Base-by-base conservation (phyloP, 1,140 invertebrate species). In the Zaprionus ornatus region DNA sequence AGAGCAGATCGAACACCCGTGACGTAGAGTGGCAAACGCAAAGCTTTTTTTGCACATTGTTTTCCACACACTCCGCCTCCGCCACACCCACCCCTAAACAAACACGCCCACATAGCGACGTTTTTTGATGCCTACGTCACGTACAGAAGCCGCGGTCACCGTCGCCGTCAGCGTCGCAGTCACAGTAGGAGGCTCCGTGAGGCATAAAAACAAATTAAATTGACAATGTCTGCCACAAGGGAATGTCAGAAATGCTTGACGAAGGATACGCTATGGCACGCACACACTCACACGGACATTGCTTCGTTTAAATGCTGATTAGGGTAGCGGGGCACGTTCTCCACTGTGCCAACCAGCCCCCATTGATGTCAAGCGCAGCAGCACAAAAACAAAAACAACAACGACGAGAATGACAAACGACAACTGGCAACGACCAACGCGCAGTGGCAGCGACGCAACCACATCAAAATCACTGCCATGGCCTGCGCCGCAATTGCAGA, bases 391-490 rank as follows among this genome's bases (percentile, higher is more conserved):
- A 13, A 45, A 4, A 40, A 55, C 57, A 70, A 70, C 40, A 37
- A 23, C 66, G 52, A 60, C 48, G 48, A 68, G 27, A 74, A 45
- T 68, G 65, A 74, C 59, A 59, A 57, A 45, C 60, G 64, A 67
- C 52, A 57, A 57, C 37, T 67, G 40, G 17, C 64, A 37, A 29
- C 69, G 74, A 76, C 74, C 74, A 76, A 76, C 74, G 74, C 74
- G 62, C 62, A 66, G 74, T 25, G 45, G 55, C 54, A 35, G 55
- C 55, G 19, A 9, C 35, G 32, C 66, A 32, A 21, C 59, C 13
- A 50, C 45, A 50, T 50, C 29, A 76, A 76, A 87, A 87, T 87
- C 84, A 87, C 84, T 87, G 84, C 74, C 84, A 87, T 88, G 83
- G 83, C 80, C 83, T 68, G 56, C n/a, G 57, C 37, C 65, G 65